Conservation (phyloP, 2,888 invertebrate genomes). For the Ormyrus rosae region DNA sequence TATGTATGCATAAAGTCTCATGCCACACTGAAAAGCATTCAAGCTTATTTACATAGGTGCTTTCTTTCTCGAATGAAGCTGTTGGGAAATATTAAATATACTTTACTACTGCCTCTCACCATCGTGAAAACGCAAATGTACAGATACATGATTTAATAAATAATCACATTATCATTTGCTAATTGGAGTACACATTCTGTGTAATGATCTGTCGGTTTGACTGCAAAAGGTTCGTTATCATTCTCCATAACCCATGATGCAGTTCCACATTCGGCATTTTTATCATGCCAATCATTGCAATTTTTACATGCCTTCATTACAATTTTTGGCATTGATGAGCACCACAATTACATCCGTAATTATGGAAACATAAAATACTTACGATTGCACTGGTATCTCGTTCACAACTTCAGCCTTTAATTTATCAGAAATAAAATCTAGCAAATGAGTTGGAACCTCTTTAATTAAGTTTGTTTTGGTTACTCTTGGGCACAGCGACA, state of each 20-base stretch:
- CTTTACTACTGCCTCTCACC: neutral
- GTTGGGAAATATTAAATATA: neutral
- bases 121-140: neutral
- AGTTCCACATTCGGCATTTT: conserved; percentile 59
- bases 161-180: neutral
- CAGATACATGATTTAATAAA: neutral
- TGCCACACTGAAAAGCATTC: conserved; percentile 1
- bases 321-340: neutral
- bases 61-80: neutral
- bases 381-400: conserved; percentile 66
- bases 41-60: conserved; percentile 6
- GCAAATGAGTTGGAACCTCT: conserved; percentile 47
- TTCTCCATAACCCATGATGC: conserved; percentile 62
- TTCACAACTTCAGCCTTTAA: conserved; percentile 60
- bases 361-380: conserved; percentile 40
- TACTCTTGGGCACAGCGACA: conserved; percentile 71
- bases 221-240: conserved; percentile 47
- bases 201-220: conserved; percentile 46
- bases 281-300: conserved; percentile 58
- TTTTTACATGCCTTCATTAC: conserved; percentile 44
- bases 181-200: conserved; percentile 22
- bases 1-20: conserved; percentile 26
- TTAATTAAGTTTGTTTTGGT: conserved; percentile 65
- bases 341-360: too few species aligned
- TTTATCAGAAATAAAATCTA: conserved; percentile 62